Conservation (phyloP, 2,888 invertebrate species). For the Trissolcus japonicus region DNA sequence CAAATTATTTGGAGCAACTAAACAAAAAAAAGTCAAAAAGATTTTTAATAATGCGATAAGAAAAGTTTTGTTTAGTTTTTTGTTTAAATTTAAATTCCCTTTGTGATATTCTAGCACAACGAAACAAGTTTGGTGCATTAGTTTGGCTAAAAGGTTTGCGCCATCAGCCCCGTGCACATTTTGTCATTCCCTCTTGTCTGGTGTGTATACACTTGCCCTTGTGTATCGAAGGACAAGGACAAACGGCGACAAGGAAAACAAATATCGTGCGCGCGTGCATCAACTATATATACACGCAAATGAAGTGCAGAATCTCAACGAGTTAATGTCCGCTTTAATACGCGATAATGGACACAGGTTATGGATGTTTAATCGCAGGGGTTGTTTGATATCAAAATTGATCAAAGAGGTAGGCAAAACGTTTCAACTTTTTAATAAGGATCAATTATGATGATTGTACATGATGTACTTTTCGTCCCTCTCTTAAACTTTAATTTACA, state of each 20-base stretch:
- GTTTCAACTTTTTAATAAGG: constrained; percentile 1
- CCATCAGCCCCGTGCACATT: constrained; percentile 68
- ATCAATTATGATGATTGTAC: not conserved
- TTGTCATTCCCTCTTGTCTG: constrained; percentile 35
- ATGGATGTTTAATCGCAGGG: constrained; percentile 69
- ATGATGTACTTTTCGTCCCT: not conserved
- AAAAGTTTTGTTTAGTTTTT: too few species aligned
- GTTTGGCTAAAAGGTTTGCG: constrained; percentile 74
- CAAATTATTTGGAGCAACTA: too few species aligned
- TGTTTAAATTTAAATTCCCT: too few species aligned
- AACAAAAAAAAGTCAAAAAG: too few species aligned
- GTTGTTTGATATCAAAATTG: constrained; percentile 45
- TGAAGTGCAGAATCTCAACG: constrained; percentile 65
- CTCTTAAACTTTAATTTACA: not conserved
- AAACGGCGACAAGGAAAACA: constrained; percentile 43
- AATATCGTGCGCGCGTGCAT: constrained; percentile 38
- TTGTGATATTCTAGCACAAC: constrained; percentile 2
- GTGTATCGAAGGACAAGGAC: constrained; percentile 40
- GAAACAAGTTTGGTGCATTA: constrained; percentile 60
- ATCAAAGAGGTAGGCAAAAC: constrained; percentile 13
- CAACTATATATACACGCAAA: constrained; percentile 59
- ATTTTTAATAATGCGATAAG: too few species aligned
- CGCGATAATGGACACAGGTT: constrained; percentile 65
- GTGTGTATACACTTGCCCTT: constrained; percentile 46
- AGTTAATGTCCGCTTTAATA: constrained; percentile 66